Percentiles rank a stretch among this genome's conserved stretches.
Evolutionary conservation across 1,140 invertebrate species (phyloP).

Genomic region (Pygmarrhopalites habei): DNA sequence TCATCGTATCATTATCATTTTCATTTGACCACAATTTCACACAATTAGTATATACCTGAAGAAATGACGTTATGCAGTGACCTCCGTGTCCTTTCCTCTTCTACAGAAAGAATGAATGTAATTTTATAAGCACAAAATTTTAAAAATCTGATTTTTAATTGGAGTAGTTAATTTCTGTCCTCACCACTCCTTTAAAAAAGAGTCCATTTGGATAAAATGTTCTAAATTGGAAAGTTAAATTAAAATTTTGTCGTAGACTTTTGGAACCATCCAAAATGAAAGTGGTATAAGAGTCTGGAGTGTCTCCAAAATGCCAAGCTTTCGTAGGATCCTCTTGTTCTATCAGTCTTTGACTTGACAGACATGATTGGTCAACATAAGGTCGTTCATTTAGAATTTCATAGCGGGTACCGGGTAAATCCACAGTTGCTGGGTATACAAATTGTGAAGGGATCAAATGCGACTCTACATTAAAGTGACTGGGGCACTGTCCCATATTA

Average conservation of each 20-base stretch:
- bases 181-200: constrained; percentile 65
- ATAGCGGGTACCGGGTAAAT: too few species aligned
- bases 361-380: constrained; percentile 5
- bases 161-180: too few species aligned
- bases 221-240: constrained; percentile 70
- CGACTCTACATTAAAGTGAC: constrained; percentile 15
- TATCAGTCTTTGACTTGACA: constrained; percentile 45
- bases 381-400: too few species aligned
- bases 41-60: too few species aligned
- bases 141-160: too few species aligned
- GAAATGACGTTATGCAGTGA: constrained; percentile 62
- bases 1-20: too few species aligned
- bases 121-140: too few species aligned
- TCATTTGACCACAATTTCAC: too few species aligned
- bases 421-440: too few species aligned
- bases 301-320: constrained; percentile 79
- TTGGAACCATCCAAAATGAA: constrained; percentile 56
- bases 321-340: constrained; percentile 55
- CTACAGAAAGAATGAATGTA: constrained; percentile 21
- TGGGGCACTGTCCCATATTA: constrained; percentile 31
- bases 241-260: constrained; percentile 63
- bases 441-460: too few species aligned
- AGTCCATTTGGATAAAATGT: constrained; percentile 79
- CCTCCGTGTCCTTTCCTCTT: constrained; percentile 47
- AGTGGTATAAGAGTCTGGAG: constrained; percentile 63